Conservation (phyloP, 2,113 vertebrate genomes). For the Sclerurus mexicanus region DNA sequence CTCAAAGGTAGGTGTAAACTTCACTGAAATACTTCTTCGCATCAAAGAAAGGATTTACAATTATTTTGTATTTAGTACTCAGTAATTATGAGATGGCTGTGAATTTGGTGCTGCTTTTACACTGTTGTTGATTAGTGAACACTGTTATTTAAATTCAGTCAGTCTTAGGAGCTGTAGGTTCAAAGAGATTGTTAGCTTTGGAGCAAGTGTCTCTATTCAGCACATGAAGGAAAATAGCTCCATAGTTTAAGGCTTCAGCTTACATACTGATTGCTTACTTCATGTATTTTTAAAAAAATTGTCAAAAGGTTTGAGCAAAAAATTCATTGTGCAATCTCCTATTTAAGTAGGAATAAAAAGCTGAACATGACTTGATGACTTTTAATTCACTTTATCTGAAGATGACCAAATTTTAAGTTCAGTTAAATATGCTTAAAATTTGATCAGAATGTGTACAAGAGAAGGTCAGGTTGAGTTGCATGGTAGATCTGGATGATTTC, state of each 20-base stretch:
- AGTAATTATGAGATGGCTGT: not conserved
- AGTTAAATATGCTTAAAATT: not conserved
- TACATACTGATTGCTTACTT: not conserved
- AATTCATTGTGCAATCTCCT: accelerated
- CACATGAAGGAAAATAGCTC: not conserved
- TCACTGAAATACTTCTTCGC: not conserved
- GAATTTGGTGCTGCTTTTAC: not conserved
- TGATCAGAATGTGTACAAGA: not conserved
- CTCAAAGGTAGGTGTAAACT: not conserved
- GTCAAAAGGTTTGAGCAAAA: not conserved
- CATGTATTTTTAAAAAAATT: not conserved
- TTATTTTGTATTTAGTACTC: not conserved
- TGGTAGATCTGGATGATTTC: not conserved
- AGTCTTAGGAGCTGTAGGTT: not conserved
- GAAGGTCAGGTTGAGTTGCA: not conserved
- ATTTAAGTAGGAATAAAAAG: not conserved
- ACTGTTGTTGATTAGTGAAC: not conserved
- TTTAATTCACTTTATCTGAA: not conserved
- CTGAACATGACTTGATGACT: not conserved
- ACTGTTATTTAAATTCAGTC: not conserved
- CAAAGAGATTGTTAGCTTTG: not conserved
- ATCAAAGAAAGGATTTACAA: not conserved
- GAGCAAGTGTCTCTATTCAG: not conserved
- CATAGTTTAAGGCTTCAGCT: not conserved
- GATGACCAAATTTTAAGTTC: not conserved